Evolutionary conservation across 1,140 invertebrate genomes (phyloP), one percentile per base, ranked within the genome.

Genomic region (Drosophila takahashii): DNA sequence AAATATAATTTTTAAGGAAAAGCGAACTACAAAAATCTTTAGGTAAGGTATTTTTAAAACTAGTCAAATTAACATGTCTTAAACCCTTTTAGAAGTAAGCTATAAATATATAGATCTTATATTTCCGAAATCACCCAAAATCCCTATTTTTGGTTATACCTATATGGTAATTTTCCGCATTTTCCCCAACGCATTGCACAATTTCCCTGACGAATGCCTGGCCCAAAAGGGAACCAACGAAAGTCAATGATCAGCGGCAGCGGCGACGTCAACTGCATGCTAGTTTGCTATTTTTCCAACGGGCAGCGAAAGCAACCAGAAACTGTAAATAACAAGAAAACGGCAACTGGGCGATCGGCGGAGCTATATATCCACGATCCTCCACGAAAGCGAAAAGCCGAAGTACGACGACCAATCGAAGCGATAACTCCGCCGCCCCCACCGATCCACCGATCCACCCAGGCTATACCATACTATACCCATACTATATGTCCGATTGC

Each of bases 251-350:
- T 89, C 83, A 83, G 83, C 57, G 52, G 57, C 45, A 34, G n/a
- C 70, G 52, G 11, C 45, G 41, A 52, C 37, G 32, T 80, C 71
- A 44, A 48, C 80, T 53, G 80, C 81, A 59, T 56, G 58, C 77
- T 65, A 73, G 77, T 70, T 85, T 66, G 81, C 78, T 51, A 86
- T 85, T 86, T 84, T 85, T 85, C 77, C 81, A 86, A 86, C 81
- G 83, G 73, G 70, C 78, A 87, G 83, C 83, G 83, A 86, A 86
- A 86, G 83, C 83, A 81, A 66, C 75, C 84, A 87, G 84, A 81
- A 86, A 86, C 83, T 86, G 83, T 86, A 86, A 87, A 87, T 84
- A 87, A 89, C 69, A 87, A 89, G 84, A 83, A 75, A 87, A 87
- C 83, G 66, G 73, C 81, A 85, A 84, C 73, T 61, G 37, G 52